Base-by-base conservation (phyloP, 2,888 invertebrate genomes). In the Rhogogaster chlorosoma region DNA sequence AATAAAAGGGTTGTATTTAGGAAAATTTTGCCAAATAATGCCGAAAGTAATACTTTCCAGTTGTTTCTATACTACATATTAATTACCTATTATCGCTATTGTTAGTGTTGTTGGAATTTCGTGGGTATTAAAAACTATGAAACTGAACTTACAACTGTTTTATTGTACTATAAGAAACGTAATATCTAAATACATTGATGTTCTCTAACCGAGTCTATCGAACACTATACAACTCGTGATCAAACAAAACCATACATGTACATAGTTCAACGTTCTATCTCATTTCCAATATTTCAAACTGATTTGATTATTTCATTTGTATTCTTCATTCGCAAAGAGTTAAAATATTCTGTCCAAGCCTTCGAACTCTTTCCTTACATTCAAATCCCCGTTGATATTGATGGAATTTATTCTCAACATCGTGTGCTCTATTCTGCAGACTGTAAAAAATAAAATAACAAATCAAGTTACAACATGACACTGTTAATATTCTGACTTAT, bases 391-490 rank as follows among this genome's bases (percentile, higher is more conserved):
- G 18, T 93, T 93, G 84, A 97, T 94, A 89, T 95, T 95, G 86
- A 98, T 96, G 0, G 95, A 95, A 91, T 97, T 97, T 84, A 98
- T 97, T 90, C 97, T 95, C 78, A 98, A 92, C 94, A 96, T 96
- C 4, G 97, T 97, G 89, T 96, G 96, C 61, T 96, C 96, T 2
- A 95, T 94, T 90, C 97, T 95, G 89, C 95, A 95, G 92, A 95
- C 95, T 95, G 89, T 85, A 93, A 93, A 71, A 86, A 88, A 90
- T 88, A 89, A 86, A 78, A 84, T 67, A 83, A 90, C 26, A 88
- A 88, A 49, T 38, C 22, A 6, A 38, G 6, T 36, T 22, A 36
- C 18, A 67, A 53, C 6, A 29, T 53, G 38, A 57, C 38, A 7
- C 18, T 5, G 26, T 7, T 6, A 10, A 36, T 64, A 0, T 7